Conservation (phyloP, 2,113 vertebrate genomes). For the Panthera tigris region DNA sequence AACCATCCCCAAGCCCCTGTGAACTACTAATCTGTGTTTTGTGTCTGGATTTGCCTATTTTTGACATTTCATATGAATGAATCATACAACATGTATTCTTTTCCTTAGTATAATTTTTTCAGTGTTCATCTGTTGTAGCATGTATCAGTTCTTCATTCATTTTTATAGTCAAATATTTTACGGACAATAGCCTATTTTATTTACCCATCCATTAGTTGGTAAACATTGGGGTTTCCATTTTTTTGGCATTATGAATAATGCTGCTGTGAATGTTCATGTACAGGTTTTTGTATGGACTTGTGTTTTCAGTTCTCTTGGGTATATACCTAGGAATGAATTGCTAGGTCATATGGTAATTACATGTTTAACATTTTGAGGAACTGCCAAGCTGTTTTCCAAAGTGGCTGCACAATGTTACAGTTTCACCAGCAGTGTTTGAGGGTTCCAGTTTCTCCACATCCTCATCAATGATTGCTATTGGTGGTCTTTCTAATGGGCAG, state of each 20-base stretch:
- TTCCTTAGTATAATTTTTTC: neutral
- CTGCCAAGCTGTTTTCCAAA: neutral
- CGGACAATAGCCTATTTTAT: neutral
- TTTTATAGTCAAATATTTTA: neutral
- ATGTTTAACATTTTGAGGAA: too few species aligned
- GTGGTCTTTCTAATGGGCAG: neutral
- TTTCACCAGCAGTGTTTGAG: neutral
- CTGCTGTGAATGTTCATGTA: too few species aligned
- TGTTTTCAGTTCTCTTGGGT: too few species aligned
- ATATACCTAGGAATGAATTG: too few species aligned
- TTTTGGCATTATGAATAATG: too few species aligned
- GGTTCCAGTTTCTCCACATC: neutral
- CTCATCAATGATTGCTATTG: neutral
- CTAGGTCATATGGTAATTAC: too few species aligned
- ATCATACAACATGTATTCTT: neutral
- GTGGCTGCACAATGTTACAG: neutral
- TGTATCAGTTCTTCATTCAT: neutral
- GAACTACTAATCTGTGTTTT: neutral
- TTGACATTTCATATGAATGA: neutral
- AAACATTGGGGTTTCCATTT: too few species aligned
- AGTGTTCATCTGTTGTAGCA: neutral
- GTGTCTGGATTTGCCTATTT: too few species aligned
- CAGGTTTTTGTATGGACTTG: too few species aligned
- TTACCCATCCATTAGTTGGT: too few species aligned
- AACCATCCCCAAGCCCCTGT: neutral